These are phyloP conservation scores for Parnassius apollo DNA, from an alignment of 2,888 invertebrate species.

Conservation along the genomic window DNA sequence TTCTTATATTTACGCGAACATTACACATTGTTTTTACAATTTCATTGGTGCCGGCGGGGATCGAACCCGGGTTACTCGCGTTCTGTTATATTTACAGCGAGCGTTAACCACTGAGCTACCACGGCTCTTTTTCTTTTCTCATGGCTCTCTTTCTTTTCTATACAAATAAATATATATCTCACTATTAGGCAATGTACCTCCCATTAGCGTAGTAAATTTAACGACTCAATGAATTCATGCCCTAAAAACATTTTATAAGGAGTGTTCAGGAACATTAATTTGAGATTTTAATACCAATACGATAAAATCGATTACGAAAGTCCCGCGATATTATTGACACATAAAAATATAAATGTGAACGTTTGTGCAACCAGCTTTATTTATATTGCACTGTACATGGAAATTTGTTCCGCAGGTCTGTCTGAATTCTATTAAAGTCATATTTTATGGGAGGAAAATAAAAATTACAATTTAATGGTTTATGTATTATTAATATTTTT, in stretches of 20 bases:
- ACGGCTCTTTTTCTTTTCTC: no score
- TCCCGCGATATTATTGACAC: conserved; percentile 15
- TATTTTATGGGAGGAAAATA: background rate
- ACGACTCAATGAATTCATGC: background rate
- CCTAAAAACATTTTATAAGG: conserved; percentile 15
- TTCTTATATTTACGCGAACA: no score
- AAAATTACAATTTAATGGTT: no score
- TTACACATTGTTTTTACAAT: no score
- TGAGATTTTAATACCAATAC: conserved; percentile 15
- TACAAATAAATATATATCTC: no score
- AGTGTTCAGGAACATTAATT: conserved; percentile 15
- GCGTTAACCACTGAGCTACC: no score
- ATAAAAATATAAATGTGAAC: conserved; percentile 14
- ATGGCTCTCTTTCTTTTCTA: no score
- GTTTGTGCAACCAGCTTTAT: background rate
- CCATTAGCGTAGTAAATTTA: conserved; percentile 12
- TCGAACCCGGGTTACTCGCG: no score
- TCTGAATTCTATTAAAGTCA: background rate
- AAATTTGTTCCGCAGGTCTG: background rate
- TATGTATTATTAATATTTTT: no score
- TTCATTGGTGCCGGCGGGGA: no score
- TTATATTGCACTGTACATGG: background rate
- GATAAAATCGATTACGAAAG: conserved; percentile 24
- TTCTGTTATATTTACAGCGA: no score
- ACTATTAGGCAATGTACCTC: background rate